phyloP scores from a whole-genome alignment of 92 coral and sea anemone species.

The Phymanthus crucifer region DNA sequence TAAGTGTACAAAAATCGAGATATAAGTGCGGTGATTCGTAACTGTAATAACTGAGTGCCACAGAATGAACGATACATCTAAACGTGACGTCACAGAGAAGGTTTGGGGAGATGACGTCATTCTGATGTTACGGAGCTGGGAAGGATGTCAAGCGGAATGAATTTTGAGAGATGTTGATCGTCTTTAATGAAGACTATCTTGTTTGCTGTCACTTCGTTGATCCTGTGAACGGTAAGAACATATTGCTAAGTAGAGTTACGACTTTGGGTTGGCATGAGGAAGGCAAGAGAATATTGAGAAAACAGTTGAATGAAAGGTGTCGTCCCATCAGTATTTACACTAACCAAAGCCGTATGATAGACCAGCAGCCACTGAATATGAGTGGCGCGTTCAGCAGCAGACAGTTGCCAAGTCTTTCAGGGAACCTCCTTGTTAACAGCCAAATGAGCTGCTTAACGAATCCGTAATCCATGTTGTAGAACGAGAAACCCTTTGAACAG shows the following conservation, averaged over 20 bases:
- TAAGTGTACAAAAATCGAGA: too few species aligned
- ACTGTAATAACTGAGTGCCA: not conserved
- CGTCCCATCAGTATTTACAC: too few species aligned
- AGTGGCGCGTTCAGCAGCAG: conserved; percentile 83
- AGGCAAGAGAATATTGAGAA: not conserved
- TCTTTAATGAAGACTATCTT: conserved; percentile 86
- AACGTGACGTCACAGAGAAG: not conserved
- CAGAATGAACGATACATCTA: not conserved
- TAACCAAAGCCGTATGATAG: conserved; percentile 85
- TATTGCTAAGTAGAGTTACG: not conserved
- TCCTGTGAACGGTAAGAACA: conserved; percentile 53
- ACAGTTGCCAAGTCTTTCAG: conserved; percentile 92
- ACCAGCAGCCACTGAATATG: conserved; percentile 93
- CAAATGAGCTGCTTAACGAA: conserved; percentile 96
- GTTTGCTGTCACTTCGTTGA: conserved; percentile 88
- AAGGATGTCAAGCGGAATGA: conserved; percentile 63
- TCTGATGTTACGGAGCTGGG: conserved; percentile 47
- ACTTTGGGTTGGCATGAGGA: not conserved
- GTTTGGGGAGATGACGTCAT: not conserved
- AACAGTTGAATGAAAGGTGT: not conserved
- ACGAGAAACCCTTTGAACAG: conserved; percentile 71
- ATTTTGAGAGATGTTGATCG: conserved; percentile 79
- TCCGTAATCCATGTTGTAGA: conserved; percentile 94
- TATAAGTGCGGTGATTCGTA: too few species aligned
- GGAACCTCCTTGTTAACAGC: conserved; percentile 89